Evolutionary conservation across 2,113 vertebrate species (phyloP), one percentile per base, ranked within the genome.

Genomic region (Mesitornis unicolor): DNA sequence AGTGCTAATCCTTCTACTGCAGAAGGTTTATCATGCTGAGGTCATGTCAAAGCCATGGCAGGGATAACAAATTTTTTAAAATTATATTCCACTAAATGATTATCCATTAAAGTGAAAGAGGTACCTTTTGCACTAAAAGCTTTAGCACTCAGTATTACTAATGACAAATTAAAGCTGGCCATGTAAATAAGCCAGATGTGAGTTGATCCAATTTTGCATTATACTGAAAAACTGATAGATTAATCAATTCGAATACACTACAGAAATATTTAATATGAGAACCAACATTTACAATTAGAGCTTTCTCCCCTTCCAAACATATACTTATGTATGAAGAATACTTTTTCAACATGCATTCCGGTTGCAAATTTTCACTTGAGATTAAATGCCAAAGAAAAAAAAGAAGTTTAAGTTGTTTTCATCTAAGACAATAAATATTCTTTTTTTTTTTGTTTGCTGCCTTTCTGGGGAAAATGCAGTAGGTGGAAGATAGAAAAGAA

Each of bases 161-260:
- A 84, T 57, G 68, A 90, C 42, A 63, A 96, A 78, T 93, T 80
- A 80, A 91, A 96, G 64, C 68, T 93, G 73, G 43, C 53, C 51
- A 5, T 33, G 56, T 84, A 95, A 95, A 86, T 84, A 94, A 95
- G 65, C 87, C 92, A 92, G 60, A 86, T 33, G 48, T 19, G 10
- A 28, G 51, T 67, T 78, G 76, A 86, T 90, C 76, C 4, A 22
- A 56, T 92, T 84, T 64, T 89, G 70, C 48, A 87, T 80, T 95
- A 76, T 43, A 13, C 73, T 56, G 73, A 78, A 70, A 84, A 80
- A 83, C 47, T 65, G 92, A 22, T 51, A 63, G 80, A 74, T 61
- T 42, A 94, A 91, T 90, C 75, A 83, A 74, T 93, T 83, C 67
- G 87, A 90, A 80, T 61, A 59, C 51, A n/a, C 78, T n/a, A n/a